These are phyloP conservation scores for Cochlearius cochlearius DNA, from an alignment of 2,113 vertebrate genomes.

Conservation along the genomic window DNA sequence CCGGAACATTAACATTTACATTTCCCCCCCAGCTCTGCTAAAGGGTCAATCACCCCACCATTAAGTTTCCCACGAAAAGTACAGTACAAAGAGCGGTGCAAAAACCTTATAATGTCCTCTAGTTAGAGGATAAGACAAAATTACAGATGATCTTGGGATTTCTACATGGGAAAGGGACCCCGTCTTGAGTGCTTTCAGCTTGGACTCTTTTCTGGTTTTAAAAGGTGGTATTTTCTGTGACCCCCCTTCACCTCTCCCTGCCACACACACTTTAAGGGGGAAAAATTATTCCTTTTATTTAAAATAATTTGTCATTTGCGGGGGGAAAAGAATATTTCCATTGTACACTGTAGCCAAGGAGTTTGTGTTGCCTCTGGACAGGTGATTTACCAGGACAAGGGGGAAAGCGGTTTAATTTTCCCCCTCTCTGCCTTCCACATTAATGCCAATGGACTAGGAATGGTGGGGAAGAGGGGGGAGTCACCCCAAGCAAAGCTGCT, in stretches of 20 bases:
- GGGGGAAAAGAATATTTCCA: neutral
- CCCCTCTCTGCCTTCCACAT: neutral
- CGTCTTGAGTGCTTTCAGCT: neutral
- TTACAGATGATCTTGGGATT: neutral
- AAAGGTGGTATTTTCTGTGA: neutral
- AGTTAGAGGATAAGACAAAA: neutral
- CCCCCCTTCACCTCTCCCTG: neutral
- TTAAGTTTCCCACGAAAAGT: neutral
- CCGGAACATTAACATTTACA: neutral
- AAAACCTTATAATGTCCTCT: neutral
- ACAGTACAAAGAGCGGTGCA: neutral
- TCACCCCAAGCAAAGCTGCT: neutral
- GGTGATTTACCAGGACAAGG: neutral
- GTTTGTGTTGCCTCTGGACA: neutral
- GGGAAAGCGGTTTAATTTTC: neutral
- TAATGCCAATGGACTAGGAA: neutral
- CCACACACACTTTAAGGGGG: neutral
- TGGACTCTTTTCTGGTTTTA: neutral
- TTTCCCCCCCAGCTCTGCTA: neutral
- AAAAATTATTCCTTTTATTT: neutral
- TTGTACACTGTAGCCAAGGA: neutral
- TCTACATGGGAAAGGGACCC: neutral
- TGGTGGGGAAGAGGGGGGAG: rapidly evolving
- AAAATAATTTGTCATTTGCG: neutral
- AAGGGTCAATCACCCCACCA: neutral